A percentile compares a stretch with the other conserved stretches of the same genome.
phyloP scores from a whole-genome alignment of 37 sponge, comb jelly and placozoan species.

The Petrosia ficiformis region DNA sequence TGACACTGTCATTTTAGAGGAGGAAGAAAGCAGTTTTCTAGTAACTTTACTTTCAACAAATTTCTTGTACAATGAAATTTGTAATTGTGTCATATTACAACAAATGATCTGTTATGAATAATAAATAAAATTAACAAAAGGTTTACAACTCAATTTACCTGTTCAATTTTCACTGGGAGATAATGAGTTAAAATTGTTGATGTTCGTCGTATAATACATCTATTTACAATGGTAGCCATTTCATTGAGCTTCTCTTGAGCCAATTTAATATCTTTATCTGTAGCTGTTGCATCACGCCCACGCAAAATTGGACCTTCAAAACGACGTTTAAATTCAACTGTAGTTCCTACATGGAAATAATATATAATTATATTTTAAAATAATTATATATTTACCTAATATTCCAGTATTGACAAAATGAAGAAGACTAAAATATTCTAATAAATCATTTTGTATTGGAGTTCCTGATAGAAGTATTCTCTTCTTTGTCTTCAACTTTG shows the following conservation, averaged over 20 bases:
- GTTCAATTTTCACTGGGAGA: conserved; percentile 92
- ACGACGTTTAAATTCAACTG: conserved; percentile 70
- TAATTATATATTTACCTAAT: conserved; percentile 50
- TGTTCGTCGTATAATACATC: conserved; percentile 94
- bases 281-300: conserved; percentile 88
- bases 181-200: conserved; percentile 90
- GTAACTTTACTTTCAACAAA: conserved; percentile 64
- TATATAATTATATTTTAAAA: background rate
- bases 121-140: background rate
- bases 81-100: conserved; percentile 82
- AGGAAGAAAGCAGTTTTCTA: conserved; percentile 1
- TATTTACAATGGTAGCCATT: conserved; percentile 75
- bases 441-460: conserved; percentile 95
- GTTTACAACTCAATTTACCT: conserved; percentile 3
- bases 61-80: conserved; percentile 70
- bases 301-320: conserved; percentile 94
- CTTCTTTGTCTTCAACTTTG: conserved; percentile 59
- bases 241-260: conserved; percentile 84
- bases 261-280: conserved; percentile 48
- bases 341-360: conserved; percentile 45
- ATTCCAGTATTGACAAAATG: conserved; percentile 97
- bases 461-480: conserved; percentile 93
- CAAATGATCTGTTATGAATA: conserved; percentile 71
- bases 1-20: conserved; percentile 14
- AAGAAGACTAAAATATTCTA: conserved; percentile 96